phyloP scores from a whole-genome alignment of 2,797 vertebrate species.

The Clarias fuscus region DNA sequence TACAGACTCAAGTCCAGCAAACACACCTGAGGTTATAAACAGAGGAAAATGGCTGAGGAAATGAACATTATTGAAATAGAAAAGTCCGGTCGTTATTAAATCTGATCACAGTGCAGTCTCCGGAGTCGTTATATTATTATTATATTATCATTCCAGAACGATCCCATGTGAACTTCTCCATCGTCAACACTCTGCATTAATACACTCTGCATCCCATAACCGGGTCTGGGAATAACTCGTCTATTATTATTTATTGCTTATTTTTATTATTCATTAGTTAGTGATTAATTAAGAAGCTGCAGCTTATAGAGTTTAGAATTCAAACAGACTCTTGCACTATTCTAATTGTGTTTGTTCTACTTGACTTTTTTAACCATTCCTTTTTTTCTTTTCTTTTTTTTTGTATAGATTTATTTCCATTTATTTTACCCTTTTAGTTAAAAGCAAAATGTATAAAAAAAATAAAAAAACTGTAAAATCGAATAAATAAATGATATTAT shows the following conservation, averaged over 20 bases:
- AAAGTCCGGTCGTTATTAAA: background rate
- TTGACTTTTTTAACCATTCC: background rate
- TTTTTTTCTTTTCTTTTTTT: too few relatives aligned
- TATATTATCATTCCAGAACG: too few relatives aligned
- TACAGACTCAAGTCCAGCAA: background rate
- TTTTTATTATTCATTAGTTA: background rate
- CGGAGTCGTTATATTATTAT: background rate
- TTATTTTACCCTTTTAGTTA: background rate
- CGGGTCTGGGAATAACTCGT: background rate
- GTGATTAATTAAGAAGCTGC: background rate
- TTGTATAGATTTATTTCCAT: background rate
- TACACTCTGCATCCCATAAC: too few relatives aligned
- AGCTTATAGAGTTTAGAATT: background rate
- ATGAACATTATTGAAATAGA: background rate
- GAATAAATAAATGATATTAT: background rate
- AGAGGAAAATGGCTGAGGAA: background rate
- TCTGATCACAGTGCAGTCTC: background rate
- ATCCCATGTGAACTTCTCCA: too few relatives aligned
- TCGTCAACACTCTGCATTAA: background rate
- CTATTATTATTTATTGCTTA: background rate
- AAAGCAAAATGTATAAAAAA: background rate
- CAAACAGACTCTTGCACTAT: background rate
- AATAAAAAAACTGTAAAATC: background rate
- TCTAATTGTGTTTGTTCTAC: background rate
- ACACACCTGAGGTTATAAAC: background rate